These are phyloP conservation scores for Bambusicola thoracicus DNA, from an alignment of 2,113 vertebrate genomes.

Conservation along the genomic window DNA sequence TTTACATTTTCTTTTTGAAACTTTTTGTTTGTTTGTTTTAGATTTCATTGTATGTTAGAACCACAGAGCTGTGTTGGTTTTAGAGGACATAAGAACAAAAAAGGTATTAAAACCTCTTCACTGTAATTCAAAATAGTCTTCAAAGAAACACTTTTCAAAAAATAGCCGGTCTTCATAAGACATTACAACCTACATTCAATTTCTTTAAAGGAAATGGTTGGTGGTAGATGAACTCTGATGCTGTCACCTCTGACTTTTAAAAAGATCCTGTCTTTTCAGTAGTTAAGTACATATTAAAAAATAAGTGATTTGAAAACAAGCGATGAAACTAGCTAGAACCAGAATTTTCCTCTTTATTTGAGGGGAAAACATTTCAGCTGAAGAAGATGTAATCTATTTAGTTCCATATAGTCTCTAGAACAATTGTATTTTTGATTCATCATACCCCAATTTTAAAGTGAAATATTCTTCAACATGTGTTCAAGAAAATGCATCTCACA, in stretches of 20 bases:
- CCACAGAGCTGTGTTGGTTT: not conserved
- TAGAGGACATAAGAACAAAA: not conserved
- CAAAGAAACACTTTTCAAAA: slow-evolving; percentile 1
- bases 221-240: not conserved
- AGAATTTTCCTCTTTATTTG: not conserved
- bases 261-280: not conserved
- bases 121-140: not conserved
- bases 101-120: not conserved
- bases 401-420: not conserved
- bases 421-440: not conserved
- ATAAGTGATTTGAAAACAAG: not conserved
- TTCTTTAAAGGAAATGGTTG: not conserved
- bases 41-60: not conserved
- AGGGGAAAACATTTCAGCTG: not conserved
- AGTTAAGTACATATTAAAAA: not conserved
- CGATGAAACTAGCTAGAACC: not conserved
- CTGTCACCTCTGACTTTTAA: not conserved
- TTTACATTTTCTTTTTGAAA: not conserved
- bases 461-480: fast-evolving
- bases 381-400: not conserved
- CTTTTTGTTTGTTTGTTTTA: not conserved
- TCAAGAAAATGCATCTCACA: fast-evolving
- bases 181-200: not conserved
- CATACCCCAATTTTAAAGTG: not conserved
- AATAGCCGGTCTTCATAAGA: not conserved